A percentile compares a stretch with the other conserved stretches of the same genome.
phyloP scores from a whole-genome alignment of 2,888 invertebrate species.

The Mechanitis mazaeus region DNA sequence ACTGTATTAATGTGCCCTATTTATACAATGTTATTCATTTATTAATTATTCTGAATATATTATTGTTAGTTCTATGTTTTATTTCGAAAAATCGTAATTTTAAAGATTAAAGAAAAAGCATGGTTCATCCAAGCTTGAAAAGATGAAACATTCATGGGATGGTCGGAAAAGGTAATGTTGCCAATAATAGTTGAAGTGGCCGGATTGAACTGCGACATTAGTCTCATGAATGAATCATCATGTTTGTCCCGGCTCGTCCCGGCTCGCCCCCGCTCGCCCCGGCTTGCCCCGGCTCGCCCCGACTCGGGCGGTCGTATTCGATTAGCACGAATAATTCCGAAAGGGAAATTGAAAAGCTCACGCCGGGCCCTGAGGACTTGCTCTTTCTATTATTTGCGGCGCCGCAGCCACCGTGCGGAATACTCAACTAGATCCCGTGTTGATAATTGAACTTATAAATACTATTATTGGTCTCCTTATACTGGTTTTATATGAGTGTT shows the following conservation, averaged over 20 bases:
- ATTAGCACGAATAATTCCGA: slow-evolving; percentile 75
- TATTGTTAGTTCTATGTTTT: not conserved
- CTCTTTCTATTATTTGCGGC: slow-evolving; percentile 75
- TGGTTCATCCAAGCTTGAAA: not conserved
- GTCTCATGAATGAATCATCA: slow-evolving; percentile 75
- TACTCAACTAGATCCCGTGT: slow-evolving; percentile 58
- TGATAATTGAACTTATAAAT: slow-evolving; percentile 36
- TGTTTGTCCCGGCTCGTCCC: slow-evolving; percentile 43
- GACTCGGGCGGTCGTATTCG: slow-evolving; percentile 69
- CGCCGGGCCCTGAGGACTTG: slow-evolving; percentile 74
- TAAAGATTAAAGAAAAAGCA: not conserved
- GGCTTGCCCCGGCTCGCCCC: slow-evolving; percentile 16
- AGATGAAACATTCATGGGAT: slow-evolving; percentile 21
- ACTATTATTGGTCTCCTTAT: not conserved
- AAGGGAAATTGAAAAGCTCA: slow-evolving; percentile 77
- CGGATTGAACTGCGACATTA: slow-evolving; percentile 61
- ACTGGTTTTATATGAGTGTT: not conserved
- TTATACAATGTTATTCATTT: slow-evolving; percentile 6
- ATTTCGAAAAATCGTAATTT: no score
- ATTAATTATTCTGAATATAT: slow-evolving; percentile 5
- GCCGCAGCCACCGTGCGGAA: slow-evolving; percentile 53
- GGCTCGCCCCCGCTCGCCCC: slow-evolving; percentile 41
- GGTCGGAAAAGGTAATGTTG: slow-evolving; percentile 35
- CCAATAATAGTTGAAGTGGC: slow-evolving; percentile 56
- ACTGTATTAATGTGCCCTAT: slow-evolving; percentile 2